Evolutionary conservation across 2,888 invertebrate genomes (phyloP).

Genomic region (Cylloceria caligata): DNA sequence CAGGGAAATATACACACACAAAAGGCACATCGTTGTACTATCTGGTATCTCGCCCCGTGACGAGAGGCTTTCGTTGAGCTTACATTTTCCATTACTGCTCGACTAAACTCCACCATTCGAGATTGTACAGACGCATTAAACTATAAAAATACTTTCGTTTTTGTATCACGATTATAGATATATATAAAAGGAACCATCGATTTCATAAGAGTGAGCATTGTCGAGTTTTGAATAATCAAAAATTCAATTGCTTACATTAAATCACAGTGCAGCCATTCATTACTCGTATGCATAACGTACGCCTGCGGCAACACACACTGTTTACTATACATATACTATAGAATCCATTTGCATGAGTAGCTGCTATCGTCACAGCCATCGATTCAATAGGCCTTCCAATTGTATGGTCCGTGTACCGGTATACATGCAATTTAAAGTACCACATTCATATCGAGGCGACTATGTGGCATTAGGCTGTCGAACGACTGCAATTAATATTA

Average conservation of each 20-base stretch:
- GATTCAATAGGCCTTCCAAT: slow-evolving; percentile 46
- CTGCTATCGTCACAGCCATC: slow-evolving; percentile 29
- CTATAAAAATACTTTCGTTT: slow-evolving; percentile 10
- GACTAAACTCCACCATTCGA: slow-evolving; percentile 48
- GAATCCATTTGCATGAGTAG: slow-evolving; percentile 22
- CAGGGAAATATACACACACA: slow-evolving; percentile 41
- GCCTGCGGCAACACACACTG: slow-evolving; percentile 3
- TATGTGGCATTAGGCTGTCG: neutral
- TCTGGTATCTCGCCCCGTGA: slow-evolving; percentile 25
- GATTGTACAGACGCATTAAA: slow-evolving; percentile 19
- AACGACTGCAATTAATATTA: neutral
- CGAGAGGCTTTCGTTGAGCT: slow-evolving; percentile 26
- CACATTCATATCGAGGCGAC: neutral
- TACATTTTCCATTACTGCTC: slow-evolving; percentile 56
- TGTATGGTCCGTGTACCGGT: slow-evolving; percentile 1
- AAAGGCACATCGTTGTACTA: slow-evolving; percentile 43
- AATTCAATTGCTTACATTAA: slow-evolving; percentile 55
- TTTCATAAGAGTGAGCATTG: too few species aligned
- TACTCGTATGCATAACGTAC: slow-evolving; percentile 35
- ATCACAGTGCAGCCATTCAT: slow-evolving; percentile 56
- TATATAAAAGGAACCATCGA: too few species aligned
- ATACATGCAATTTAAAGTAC: slow-evolving; percentile 18
- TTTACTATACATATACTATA: slow-evolving; percentile 6
- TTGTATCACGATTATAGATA: slow-evolving; percentile 10
- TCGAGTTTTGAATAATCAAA: slow-evolving; percentile 45